Evolutionary conservation across 2,113 vertebrate species (phyloP).

Genomic region (Cyprinus carpio): DNA sequence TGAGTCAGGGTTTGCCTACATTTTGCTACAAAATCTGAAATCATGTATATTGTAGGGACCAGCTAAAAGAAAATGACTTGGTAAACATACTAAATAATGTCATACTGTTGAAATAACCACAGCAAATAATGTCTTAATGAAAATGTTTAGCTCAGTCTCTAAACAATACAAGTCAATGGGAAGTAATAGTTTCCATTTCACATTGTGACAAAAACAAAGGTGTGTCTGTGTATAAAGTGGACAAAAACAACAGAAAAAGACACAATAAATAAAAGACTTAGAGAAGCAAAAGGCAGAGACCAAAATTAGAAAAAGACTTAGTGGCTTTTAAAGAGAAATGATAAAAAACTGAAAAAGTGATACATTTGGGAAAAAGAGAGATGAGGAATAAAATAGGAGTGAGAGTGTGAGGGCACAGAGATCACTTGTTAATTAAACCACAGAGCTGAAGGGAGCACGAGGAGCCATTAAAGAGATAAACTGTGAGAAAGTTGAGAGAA

Average conservation of each 20-base stretch:
- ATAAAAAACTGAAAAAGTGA: neutral
- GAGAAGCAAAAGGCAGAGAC: neutral
- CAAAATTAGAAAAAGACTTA: neutral
- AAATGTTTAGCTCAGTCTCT: too few relatives aligned
- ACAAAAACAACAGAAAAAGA: neutral
- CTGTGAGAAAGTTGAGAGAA: neutral
- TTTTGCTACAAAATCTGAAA: neutral
- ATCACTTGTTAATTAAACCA: too few relatives aligned
- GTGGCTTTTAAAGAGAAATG: constrained; percentile 17
- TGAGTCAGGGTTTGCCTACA: neutral
- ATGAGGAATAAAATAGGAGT: neutral
- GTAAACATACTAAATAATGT: neutral
- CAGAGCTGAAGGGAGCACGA: too few relatives aligned
- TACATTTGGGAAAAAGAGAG: neutral
- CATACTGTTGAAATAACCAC: neutral
- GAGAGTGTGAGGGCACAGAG: neutral
- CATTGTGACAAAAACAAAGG: neutral
- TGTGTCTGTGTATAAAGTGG: neutral
- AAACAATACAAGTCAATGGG: neutral
- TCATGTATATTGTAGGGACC: neutral
- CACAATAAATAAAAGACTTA: neutral
- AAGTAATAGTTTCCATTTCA: constrained; percentile 10
- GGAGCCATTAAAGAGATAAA: too few relatives aligned
- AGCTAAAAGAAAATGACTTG: neutral
- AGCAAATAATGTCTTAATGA: neutral